Evolutionary conservation across 2,113 vertebrate genomes (phyloP), one percentile per base, ranked within the genome.

Genomic region (Etheostoma cragini): DNA sequence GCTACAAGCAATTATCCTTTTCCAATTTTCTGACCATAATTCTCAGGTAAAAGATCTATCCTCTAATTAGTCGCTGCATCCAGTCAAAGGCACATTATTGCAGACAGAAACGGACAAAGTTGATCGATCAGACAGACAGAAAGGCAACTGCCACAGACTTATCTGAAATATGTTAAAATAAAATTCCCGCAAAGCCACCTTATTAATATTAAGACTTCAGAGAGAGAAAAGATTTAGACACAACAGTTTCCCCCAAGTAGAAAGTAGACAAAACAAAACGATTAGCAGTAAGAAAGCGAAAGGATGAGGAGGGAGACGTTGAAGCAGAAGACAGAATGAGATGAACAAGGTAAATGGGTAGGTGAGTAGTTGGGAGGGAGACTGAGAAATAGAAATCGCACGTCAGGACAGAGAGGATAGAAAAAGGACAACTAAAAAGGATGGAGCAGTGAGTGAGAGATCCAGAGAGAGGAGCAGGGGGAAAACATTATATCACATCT

Each of bases 401-500:
- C 86, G 80, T 84, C 49, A 77, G 61, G 72, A 87, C 49, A 58
- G 61, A 45, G 57, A 77, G 68, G n/a, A n/a, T n/a, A n/a, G n/a
- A 45, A 77, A 83, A 85, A 67, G 83, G 84, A 91, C 73, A 46
- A 80, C 70, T 79, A 82, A 88, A 90, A 88, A 82, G 86, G 89
- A 89, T 88, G 84, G 87, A 69, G 82, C 78, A 50, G 61, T 62
- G 84, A 89, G 65, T 83, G 81, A 84, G 75, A 67, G 77, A 87
- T 86, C 49, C 81, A 83, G 78, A 78, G 53, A 63, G 80, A 72
- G 70, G 73, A 88, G 85, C 79, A 75, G 75, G 60, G 60, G 77
- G 81, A 86, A 88, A 87, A 76, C 84, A 91, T 93, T 89, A 85
- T 90, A 91, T 92, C 87, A 91, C 82, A 91, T 89, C 72, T 88